phyloP scores from a whole-genome alignment of 1,140 invertebrate genomes.

The Dufourea novaeangliae region DNA sequence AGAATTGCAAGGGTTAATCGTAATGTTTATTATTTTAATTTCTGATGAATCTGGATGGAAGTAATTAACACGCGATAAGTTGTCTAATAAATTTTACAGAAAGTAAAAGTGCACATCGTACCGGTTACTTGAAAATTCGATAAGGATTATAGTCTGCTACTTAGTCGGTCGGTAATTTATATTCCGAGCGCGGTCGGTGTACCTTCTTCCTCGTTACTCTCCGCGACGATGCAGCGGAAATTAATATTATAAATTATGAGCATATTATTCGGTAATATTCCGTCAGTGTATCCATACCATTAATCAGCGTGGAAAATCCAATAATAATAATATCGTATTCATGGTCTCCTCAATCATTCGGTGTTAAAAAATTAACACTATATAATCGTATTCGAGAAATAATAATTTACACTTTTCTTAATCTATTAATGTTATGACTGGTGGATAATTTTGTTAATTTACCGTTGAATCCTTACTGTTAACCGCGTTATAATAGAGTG shows the following conservation, averaged over 20 bases:
- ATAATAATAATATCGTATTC: not conserved
- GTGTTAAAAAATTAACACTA: not conserved
- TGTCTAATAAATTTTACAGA: not conserved
- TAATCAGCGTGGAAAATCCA: not conserved
- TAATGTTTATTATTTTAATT: too few relatives aligned
- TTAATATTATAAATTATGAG: constrained; percentile 18
- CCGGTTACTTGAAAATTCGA: not conserved
- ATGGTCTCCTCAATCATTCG: not conserved
- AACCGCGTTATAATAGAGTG: not conserved
- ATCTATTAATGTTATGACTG: too few relatives aligned
- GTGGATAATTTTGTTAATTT: not conserved
- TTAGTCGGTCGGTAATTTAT: not conserved
- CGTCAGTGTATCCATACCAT: not conserved
- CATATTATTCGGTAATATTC: constrained; percentile 6
- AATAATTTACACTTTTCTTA: too few relatives aligned
- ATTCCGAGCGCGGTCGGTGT: not conserved
- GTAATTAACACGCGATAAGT: too few relatives aligned
- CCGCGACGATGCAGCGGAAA: not conserved
- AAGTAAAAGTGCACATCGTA: not conserved
- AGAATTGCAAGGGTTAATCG: too few relatives aligned
- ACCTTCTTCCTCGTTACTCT: constrained; percentile 1
- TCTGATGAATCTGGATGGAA: too few relatives aligned
- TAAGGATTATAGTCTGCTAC: not conserved
- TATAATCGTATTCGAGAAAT: too few relatives aligned
- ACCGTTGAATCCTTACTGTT: not conserved